Percentiles rank a stretch among this genome's conserved stretches.
phyloP scores from a whole-genome alignment of 2,888 invertebrate species.

The Ecdyonurus torrentis region DNA sequence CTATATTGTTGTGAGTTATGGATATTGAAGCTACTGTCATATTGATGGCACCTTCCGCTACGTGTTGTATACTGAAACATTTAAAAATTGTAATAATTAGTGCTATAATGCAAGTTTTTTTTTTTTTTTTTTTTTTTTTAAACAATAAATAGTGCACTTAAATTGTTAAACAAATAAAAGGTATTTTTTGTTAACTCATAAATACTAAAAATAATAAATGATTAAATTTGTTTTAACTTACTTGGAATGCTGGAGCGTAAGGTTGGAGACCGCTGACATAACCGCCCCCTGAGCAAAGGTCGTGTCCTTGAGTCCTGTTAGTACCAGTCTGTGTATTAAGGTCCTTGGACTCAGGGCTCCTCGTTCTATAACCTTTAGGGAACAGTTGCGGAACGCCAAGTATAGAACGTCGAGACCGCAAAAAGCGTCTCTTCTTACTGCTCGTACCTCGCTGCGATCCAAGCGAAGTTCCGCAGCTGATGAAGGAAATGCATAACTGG shows the following conservation, averaged over 20 bases:
- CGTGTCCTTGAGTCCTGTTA: slow-evolving; percentile 39
- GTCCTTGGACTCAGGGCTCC: slow-evolving; percentile 45
- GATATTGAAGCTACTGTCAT: slow-evolving; percentile 41
- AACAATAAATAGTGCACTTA: too few species aligned
- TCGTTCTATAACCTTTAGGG: slow-evolving; percentile 39
- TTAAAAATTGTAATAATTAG: too few species aligned
- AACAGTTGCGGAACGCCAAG: slow-evolving; percentile 42
- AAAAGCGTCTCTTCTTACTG: slow-evolving; percentile 45
- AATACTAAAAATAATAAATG: too few species aligned
- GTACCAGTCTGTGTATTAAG: slow-evolving; percentile 39
- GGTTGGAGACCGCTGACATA: slow-evolving; percentile 41
- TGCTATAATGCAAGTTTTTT: too few species aligned
- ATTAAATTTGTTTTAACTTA: slow-evolving; percentile 27
- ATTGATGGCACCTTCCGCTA: slow-evolving; percentile 44
- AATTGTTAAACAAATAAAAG: too few species aligned
- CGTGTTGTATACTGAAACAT: slow-evolving; percentile 39
- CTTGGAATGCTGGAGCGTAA: slow-evolving; percentile 47
- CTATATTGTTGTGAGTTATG: slow-evolving; percentile 43
- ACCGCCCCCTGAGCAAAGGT: slow-evolving; percentile 39
- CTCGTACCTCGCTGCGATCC: slow-evolving; percentile 34
- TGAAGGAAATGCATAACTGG: slow-evolving; percentile 43
- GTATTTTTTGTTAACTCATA: too few species aligned
- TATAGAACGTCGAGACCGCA: slow-evolving; percentile 44
- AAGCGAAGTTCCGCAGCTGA: slow-evolving; percentile 41
- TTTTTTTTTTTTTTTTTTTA: too few species aligned